Conservation (phyloP, 2,888 invertebrate genomes). For the Chloroclysta siterata region DNA sequence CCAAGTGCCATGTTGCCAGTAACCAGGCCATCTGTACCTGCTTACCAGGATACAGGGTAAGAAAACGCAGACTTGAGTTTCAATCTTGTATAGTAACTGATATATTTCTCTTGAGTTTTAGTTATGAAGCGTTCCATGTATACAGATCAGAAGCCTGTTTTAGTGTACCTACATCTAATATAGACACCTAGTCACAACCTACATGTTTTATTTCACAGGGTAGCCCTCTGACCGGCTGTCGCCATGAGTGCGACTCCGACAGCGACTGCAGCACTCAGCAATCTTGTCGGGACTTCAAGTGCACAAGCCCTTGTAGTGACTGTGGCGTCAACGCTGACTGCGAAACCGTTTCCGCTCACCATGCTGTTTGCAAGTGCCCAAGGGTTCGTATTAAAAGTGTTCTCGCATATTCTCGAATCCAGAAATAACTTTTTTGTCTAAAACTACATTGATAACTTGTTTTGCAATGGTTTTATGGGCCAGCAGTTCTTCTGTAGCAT, state of each 20-base stretch:
- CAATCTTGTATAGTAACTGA: too few relatives aligned
- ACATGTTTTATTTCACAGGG: constrained; percentile 74
- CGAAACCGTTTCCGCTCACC: constrained; percentile 89
- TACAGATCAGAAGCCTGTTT: too few relatives aligned
- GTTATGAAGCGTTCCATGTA: too few relatives aligned
- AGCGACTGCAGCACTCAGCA: constrained; percentile 89
- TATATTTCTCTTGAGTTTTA: too few relatives aligned
- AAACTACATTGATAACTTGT: too few relatives aligned
- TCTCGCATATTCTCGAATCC: too few relatives aligned
- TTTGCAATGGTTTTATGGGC: too few relatives aligned
- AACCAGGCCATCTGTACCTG: constrained; percentile 92
- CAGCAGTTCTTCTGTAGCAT: too few relatives aligned
- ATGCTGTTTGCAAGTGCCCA: constrained; percentile 91
- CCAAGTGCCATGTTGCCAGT: constrained; percentile 91
- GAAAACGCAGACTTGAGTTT: constrained; percentile 29
- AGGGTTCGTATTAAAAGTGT: constrained; percentile 77
- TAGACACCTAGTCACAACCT: background rate
- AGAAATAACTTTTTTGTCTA: too few relatives aligned
- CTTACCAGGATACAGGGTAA: constrained; percentile 87
- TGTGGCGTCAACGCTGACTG: constrained; percentile 93
- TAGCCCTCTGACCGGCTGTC: constrained; percentile 90
- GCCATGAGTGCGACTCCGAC: constrained; percentile 93
- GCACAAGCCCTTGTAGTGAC: constrained; percentile 90
- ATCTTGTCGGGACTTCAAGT: constrained; percentile 90
- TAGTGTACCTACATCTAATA: too few relatives aligned